Conservation (phyloP, 2,888 invertebrate species). For the Hirtodrosophila duncani region DNA sequence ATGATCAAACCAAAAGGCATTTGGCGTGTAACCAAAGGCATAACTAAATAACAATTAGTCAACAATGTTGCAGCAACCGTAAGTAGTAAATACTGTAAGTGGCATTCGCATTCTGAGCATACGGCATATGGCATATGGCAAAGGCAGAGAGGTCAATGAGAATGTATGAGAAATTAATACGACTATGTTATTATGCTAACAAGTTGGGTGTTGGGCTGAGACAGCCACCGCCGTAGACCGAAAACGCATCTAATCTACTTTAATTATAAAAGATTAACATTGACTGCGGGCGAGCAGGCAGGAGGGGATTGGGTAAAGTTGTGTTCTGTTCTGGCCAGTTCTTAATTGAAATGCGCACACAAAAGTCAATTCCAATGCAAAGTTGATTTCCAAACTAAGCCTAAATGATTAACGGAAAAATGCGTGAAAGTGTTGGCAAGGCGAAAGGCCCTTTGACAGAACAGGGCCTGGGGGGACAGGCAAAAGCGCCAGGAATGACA, state of each 20-base stretch:
- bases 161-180: slow-evolving; percentile 67
- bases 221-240: slow-evolving; percentile 2
- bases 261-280: slow-evolving; percentile 73
- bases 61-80: no score
- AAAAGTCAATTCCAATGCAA: slow-evolving; percentile 62
- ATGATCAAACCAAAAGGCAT: no score
- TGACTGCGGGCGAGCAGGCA: slow-evolving; percentile 14
- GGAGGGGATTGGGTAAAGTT: not conserved
- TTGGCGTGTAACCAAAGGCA: no score
- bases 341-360: slow-evolving; percentile 62
- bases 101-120: no score
- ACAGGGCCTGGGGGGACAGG: slow-evolving; percentile 36
- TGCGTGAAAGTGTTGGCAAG: slow-evolving; percentile 66
- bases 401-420: slow-evolving; percentile 65
- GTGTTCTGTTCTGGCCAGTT: slow-evolving; percentile 3
- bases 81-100: no score
- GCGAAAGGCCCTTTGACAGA: slow-evolving; percentile 26
- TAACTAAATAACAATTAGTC: no score
- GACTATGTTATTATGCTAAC: slow-evolving; percentile 68
- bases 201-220: slow-evolving; percentile 46
- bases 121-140: no score
- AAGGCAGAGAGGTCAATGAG: slow-evolving; percentile 41
- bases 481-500: not conserved
- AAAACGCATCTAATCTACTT: slow-evolving; percentile 53
- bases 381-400: slow-evolving; percentile 62